Base-by-base conservation (phyloP, 2,888 invertebrate genomes). In the Aelia acuminata region DNA sequence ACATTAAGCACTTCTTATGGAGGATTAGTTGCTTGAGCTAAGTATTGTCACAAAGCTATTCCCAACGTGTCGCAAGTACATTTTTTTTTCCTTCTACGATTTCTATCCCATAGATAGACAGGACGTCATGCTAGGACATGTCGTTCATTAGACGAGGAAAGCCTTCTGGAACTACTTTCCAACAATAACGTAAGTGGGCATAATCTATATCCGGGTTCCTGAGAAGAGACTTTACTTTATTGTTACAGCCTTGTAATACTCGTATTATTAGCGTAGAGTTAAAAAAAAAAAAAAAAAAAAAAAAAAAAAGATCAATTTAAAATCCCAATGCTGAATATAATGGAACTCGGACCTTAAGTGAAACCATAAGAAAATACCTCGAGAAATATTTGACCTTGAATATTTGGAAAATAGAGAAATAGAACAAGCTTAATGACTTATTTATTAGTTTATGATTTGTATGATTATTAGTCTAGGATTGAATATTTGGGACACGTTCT, bases 181-280 rank as follows among this genome's bases (percentile, higher is more conserved):
- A 70, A 35, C 35, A 70, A 70, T 70, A 70, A 70, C 63, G 63
- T 63, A 63, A 63, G 63, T 31, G 63, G 31, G 31, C 31, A 18
- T 18, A 35, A 63, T 63, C 7, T 13, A 63, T 35, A 18, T 63
- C 63, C 63, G 63, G 63, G 31, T 63, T 63, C 31, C 63, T 63
- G 18, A 26, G 31, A 13, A 18, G 8, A 4, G 4, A 0, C 10
- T 57, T 57, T 4, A 13, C 31, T 7, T 63, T 63, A 18, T 63
- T 63, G 4, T 57, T 13, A 53, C 13, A 49, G n/a, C 1, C 8
- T n/a, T 3, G 3, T 20, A 4, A n/a, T n/a, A n/a, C n/a, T n/a
- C n/a, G n/a, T n/a, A n/a, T n/a, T n/a, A n/a, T n/a, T n/a, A n/a
- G n/a, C n/a, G n/a, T n/a, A n/a, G n/a, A n/a, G n/a, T n/a, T n/a